Evolutionary conservation across 2,888 invertebrate species (phyloP).

Genomic region (Drosophila acutilabella): DNA sequence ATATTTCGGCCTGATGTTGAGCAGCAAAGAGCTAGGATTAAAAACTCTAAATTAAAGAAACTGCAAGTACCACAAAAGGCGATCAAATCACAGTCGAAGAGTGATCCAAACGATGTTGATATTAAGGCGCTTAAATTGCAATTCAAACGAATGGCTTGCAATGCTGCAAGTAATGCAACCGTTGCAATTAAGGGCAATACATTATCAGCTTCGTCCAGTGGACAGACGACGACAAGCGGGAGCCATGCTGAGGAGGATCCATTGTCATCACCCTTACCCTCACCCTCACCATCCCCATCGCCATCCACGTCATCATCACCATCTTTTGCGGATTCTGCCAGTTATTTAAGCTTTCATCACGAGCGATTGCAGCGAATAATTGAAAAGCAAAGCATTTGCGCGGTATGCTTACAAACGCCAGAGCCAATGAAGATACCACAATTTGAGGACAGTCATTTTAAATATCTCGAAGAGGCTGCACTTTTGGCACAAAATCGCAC

Average conservation of each 20-base stretch:
- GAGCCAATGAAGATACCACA: constrained; percentile 39
- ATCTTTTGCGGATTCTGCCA: constrained; percentile 36
- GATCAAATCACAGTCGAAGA: constrained; percentile 14
- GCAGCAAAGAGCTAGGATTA: constrained; percentile 26
- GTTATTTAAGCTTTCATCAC: constrained; percentile 55
- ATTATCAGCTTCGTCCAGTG: constrained; percentile 23
- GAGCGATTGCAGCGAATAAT: constrained; percentile 44
- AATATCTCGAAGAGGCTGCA: constrained; percentile 56
- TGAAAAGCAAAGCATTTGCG: constrained; percentile 38
- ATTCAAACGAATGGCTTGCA: constrained; percentile 38
- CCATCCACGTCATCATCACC: constrained; percentile 1
- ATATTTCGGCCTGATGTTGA: constrained; percentile 36
- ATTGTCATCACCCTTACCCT: no score
- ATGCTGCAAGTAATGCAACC: constrained; percentile 15
- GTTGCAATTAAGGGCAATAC: constrained; percentile 39
- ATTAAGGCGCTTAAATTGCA: constrained; percentile 39
- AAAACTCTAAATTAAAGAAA: constrained; percentile 35
- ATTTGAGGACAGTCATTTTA: constrained; percentile 53
- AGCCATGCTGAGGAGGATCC: not conserved
- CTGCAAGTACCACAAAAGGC: constrained; percentile 12
- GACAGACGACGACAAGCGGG: constrained; percentile 1
- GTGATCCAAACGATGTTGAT: constrained; percentile 32
- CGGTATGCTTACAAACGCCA: constrained; percentile 37
- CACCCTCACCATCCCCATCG: not conserved
- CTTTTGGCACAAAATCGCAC: constrained; percentile 59